Evolutionary conservation across 2,888 invertebrate species (phyloP).

Genomic region (Ypsolopha sequella): DNA sequence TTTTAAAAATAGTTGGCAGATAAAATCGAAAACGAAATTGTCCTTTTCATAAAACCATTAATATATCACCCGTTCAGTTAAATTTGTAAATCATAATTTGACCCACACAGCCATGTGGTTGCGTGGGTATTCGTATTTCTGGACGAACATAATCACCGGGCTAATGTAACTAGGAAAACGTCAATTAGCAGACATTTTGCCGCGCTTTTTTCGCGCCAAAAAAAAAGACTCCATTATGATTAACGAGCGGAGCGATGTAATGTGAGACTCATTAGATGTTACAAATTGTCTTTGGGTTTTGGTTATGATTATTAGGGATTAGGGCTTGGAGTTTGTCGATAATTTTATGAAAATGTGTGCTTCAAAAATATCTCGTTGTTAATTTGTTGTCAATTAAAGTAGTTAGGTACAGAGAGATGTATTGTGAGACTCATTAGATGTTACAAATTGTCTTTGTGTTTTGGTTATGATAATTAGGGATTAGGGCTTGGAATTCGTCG

Average conservation of each 20-base stretch:
- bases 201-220: constrained; percentile 37
- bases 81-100: constrained; percentile 24
- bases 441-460: constrained; percentile 58
- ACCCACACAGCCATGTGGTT: neutral
- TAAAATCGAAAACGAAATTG: no score
- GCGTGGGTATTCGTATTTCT: constrained; percentile 1
- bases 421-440: constrained; percentile 55
- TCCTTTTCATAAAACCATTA: constrained; percentile 16
- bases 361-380: no score
- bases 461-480: constrained; percentile 19
- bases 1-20: no score
- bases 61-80: constrained; percentile 24
- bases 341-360: no score
- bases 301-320: constrained; percentile 17
- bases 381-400: no score
- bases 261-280: constrained; percentile 52
- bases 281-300: constrained; percentile 56
- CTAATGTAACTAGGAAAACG: constrained; percentile 51
- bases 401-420: constrained; percentile 27
- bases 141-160: constrained; percentile 5
- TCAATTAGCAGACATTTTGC: constrained; percentile 66
- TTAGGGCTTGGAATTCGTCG: neutral
- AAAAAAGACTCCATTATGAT: constrained; percentile 46
- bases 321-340: neutral
- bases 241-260: constrained; percentile 47